A percentile compares a stretch with the other conserved stretches of the same genome.
Evolutionary conservation across 1,140 invertebrate species (phyloP).

Genomic region (Mycetomoellerius zeteki): DNA sequence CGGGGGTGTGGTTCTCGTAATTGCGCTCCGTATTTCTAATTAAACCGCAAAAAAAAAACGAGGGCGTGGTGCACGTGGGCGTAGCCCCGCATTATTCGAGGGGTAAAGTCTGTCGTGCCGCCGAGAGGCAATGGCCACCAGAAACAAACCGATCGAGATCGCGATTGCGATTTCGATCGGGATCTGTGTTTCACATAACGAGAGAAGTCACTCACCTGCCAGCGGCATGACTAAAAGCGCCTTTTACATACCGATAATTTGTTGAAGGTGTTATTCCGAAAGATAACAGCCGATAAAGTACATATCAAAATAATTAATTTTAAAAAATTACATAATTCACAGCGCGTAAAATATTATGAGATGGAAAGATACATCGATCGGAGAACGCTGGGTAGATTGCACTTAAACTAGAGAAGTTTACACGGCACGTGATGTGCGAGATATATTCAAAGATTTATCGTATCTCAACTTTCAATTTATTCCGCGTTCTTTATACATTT

Average conservation of each 20-base stretch:
- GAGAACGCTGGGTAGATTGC: not conserved
- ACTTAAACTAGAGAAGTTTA: not conserved
- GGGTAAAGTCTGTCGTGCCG: conserved; percentile 59
- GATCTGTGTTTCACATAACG: conserved; percentile 74
- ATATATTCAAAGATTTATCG: not conserved
- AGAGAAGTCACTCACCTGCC: conserved; percentile 80
- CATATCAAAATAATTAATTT: conserved; percentile 12
- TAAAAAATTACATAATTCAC: not conserved
- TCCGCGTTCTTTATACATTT: not conserved
- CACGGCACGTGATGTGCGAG: not conserved
- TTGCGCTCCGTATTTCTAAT: conserved; percentile 74
- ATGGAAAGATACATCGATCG: not conserved
- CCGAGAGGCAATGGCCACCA: conserved; percentile 70
- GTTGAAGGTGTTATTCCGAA: conserved; percentile 29
- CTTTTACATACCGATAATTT: conserved; percentile 41
- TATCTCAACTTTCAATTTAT: not conserved
- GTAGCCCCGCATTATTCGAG: conserved; percentile 65
- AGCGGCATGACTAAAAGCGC: conserved; percentile 39
- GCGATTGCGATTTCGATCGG: conserved; percentile 64
- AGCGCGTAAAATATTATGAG: not conserved
- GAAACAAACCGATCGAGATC: conserved; percentile 51
- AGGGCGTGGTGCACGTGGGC: conserved; percentile 71
- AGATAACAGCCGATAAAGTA: not conserved
- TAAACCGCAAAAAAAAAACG: conserved; percentile 67
- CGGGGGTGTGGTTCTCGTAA: conserved; percentile 75